A percentile compares a stretch with the other conserved stretches of the same genome.
phyloP scores from a whole-genome alignment of 37 sponge, comb jelly and placozoan species.

The Chondrosia reniformis region DNA sequence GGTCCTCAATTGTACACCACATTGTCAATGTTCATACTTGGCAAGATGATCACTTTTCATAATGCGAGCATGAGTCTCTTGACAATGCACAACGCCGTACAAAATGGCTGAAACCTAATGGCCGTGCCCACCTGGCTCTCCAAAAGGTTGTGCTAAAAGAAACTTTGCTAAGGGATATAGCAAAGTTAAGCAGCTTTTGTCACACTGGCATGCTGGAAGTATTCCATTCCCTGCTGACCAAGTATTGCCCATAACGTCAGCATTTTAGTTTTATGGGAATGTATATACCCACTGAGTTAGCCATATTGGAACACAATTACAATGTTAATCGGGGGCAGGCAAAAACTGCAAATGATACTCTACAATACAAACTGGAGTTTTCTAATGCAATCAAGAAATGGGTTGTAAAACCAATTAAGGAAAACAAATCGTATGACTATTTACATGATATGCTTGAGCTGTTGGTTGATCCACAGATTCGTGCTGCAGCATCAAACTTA shows the following conservation, averaged over 20 bases:
- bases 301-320: conserved; percentile 31
- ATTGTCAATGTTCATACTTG: conserved; percentile 7
- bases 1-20: conserved; percentile 29
- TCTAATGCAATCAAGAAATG: neutral
- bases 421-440: neutral
- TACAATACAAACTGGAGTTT: conserved; percentile 4
- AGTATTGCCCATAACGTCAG: conserved; percentile 36
- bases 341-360: neutral
- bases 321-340: conserved; percentile 13
- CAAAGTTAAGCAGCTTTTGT: neutral
- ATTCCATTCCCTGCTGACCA: conserved; percentile 24
- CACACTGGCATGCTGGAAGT: conserved; percentile 36
- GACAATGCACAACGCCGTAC: neutral
- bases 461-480: neutral
- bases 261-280: conserved; percentile 32
- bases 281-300: conserved; percentile 1
- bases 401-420: conserved; percentile 16
- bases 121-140: conserved; percentile 11
- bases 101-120: conserved; percentile 16
- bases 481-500: too few species aligned
- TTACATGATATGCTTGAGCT: conserved; percentile 8
- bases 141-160: neutral
- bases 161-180: neutral
- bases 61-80: neutral
- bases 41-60: neutral